Evolutionary conservation across 2,113 vertebrate species (phyloP).

Genomic region (Ageneiosus marmoratus): DNA sequence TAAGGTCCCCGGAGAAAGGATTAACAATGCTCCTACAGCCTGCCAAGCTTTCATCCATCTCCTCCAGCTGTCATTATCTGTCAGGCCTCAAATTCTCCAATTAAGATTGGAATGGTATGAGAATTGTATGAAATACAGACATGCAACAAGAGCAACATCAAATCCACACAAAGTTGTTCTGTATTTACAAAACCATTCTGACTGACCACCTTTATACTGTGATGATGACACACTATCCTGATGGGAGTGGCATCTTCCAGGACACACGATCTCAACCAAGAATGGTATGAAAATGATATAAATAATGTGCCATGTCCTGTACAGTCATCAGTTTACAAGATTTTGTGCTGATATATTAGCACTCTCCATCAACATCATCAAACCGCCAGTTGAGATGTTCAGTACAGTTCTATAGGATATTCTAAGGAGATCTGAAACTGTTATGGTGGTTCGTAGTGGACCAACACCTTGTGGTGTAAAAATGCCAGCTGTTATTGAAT

Average conservation of each 20-base stretch:
- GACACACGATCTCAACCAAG: not conserved
- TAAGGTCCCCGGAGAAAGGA: constrained; percentile 23
- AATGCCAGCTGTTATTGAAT: not conserved
- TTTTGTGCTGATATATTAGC: not conserved
- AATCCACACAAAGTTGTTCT: not conserved
- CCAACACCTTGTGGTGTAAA: not conserved
- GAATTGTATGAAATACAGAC: not conserved
- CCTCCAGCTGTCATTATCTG: not conserved
- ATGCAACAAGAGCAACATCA: not conserved
- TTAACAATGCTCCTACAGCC: constrained; percentile 9
- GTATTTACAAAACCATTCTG: not conserved
- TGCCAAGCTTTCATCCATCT: constrained; percentile 6
- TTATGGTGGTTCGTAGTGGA: not conserved
- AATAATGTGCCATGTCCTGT: not conserved
- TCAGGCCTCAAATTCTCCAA: not conserved
- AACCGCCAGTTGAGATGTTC: not conserved
- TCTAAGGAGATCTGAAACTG: not conserved
- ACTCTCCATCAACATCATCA: not conserved
- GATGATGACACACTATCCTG: not conserved
- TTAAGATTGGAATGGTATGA: not conserved
- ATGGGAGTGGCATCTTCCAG: not conserved
- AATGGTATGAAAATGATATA: not conserved
- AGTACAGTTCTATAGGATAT: not conserved
- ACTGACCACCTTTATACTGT: not conserved
- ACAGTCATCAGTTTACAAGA: not conserved